Evolutionary conservation across 2,797 vertebrate species (phyloP).

Genomic region (Austrolebias charrua): DNA sequence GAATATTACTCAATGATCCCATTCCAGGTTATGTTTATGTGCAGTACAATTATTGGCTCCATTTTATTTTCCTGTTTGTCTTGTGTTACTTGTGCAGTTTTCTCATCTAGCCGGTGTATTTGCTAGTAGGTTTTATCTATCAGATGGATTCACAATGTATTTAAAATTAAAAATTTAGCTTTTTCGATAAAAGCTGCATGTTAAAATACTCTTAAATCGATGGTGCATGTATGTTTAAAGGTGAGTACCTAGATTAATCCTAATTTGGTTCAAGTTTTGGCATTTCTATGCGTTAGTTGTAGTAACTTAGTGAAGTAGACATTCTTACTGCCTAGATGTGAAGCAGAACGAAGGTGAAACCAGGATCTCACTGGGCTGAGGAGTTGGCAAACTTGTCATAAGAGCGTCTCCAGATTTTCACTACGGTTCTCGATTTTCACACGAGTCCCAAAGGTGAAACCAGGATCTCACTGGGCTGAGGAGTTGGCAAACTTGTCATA

Average conservation of each 20-base stretch:
- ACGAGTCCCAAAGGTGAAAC: too few species aligned
- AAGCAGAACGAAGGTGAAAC: constrained; percentile 10
- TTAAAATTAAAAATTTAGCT: constrained; percentile 7
- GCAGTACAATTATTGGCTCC: constrained; percentile 39
- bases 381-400: too few species aligned
- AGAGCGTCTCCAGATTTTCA: too few species aligned
- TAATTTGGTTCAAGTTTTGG: constrained; percentile 18
- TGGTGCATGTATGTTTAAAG: constrained; percentile 64
- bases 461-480: not conserved
- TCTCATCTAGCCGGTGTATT: constrained; percentile 24
- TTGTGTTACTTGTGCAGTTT: constrained; percentile 46
- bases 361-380: not conserved
- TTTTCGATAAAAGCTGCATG: constrained; percentile 24
- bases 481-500: too few species aligned
- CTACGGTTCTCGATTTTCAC: too few species aligned
- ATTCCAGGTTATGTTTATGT: constrained; percentile 60
- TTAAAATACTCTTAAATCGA: constrained; percentile 22
- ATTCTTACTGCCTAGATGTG: constrained; percentile 25
- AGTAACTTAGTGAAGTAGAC: constrained; percentile 31
- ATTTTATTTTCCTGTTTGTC: constrained; percentile 37
- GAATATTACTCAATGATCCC: constrained; percentile 50
- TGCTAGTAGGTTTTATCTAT: constrained; percentile 25
- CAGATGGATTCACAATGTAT: constrained; percentile 10
- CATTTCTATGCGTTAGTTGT: constrained; percentile 22
- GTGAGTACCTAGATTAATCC: constrained; percentile 30